A percentile compares a stretch with the other conserved stretches of the same genome.
These are phyloP conservation scores for Tethea ocularis DNA, from an alignment of 2,888 invertebrate species.

Conservation along the genomic window DNA sequence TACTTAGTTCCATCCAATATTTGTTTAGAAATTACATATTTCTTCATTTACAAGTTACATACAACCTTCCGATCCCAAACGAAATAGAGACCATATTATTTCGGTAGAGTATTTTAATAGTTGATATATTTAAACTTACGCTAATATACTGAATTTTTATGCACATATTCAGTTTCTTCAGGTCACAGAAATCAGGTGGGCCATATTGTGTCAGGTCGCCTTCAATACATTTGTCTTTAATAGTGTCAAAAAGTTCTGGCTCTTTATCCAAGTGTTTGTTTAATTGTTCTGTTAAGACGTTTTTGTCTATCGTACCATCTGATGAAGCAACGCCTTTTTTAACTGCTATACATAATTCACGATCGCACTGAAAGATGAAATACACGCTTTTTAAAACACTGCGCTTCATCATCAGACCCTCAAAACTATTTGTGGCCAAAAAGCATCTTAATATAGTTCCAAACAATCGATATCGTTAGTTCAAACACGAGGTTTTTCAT, in stretches of 20 bases:
- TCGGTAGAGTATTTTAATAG: not conserved
- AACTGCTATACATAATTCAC: conserved; percentile 37
- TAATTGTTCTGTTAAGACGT: conserved; percentile 18
- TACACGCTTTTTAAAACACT: conserved; percentile 13
- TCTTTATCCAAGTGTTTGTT: conserved; percentile 19
- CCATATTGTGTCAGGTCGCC: conserved; percentile 35
- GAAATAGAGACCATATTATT: no score
- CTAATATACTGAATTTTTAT: conserved; percentile 18
- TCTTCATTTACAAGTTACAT: no score
- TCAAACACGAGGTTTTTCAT: no score
- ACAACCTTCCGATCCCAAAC: no score
- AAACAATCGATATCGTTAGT: no score
- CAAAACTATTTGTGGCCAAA: no score
- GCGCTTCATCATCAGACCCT: no score
- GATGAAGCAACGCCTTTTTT: conserved; percentile 34
- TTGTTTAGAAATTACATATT: no score
- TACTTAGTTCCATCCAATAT: no score
- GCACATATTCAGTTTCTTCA: conserved; percentile 33
- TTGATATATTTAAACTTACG: conserved; percentile 23
- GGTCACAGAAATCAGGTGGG: conserved; percentile 33
- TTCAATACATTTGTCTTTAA: conserved; percentile 37
- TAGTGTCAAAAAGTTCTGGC: conserved; percentile 19
- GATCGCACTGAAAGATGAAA: conserved; percentile 40
- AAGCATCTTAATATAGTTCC: no score
- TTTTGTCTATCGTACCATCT: conserved; percentile 39